Evolutionary conservation across 2,797 vertebrate genomes (phyloP).

Genomic region (Nothura maculosa): DNA sequence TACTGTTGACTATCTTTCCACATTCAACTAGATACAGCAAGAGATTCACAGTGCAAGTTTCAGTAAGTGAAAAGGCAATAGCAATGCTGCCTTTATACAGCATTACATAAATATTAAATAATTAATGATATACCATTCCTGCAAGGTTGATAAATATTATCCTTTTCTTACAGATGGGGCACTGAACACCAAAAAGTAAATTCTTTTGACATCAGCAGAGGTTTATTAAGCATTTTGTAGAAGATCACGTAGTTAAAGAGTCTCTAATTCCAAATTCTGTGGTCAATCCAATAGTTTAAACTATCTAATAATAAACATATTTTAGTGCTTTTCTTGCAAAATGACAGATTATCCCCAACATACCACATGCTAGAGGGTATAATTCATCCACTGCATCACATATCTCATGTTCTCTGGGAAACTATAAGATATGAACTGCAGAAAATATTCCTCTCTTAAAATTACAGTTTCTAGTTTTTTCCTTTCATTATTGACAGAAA

Average conservation of each 20-base stretch:
- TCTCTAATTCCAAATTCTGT: conserved; percentile 12
- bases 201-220: conserved; percentile 20
- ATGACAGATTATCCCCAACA: background rate
- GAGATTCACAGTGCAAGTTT: background rate
- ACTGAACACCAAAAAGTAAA: conserved; percentile 21
- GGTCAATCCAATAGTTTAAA: background rate
- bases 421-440: background rate
- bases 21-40: background rate
- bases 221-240: conserved; percentile 12
- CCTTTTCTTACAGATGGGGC: conserved; percentile 2
- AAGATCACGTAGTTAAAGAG: conserved; percentile 6
- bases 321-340: conserved; percentile 11
- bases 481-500: background rate
- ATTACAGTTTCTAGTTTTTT: background rate
- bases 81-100: background rate
- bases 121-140: conserved; percentile 21
- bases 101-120: background rate
- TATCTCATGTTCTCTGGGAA: background rate
- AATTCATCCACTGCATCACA: background rate
- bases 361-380: background rate
- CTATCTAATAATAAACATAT: background rate
- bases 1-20: conserved; percentile 17
- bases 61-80: background rate
- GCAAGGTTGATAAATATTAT: conserved; percentile 38
- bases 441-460: background rate